Evolutionary conservation across 1,140 invertebrate species (phyloP).

Genomic region (Aphelinus atriplicis): DNA sequence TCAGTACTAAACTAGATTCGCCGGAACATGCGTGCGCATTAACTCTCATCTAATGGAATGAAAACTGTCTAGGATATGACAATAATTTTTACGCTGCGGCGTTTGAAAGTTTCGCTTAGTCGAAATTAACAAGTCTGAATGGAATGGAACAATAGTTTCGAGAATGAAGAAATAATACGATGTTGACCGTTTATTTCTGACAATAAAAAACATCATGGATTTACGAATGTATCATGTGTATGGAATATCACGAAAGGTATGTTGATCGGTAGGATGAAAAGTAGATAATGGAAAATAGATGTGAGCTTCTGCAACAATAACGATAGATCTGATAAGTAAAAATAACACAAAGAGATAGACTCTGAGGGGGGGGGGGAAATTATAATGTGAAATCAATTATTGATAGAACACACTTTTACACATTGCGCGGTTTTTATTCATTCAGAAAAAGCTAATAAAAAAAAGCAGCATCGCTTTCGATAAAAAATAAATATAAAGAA

Average conservation of each 20-base stretch:
- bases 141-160: not conserved
- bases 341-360: not conserved
- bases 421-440: conserved; percentile 21
- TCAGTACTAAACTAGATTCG: not conserved
- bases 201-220: not conserved
- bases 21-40: conserved; percentile 42
- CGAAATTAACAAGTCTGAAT: not conserved
- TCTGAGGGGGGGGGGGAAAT: no score
- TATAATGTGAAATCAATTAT: not conserved
- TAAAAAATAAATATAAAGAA: conserved; percentile 11
- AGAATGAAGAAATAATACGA: not conserved
- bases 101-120: no score
- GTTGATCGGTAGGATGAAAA: not conserved
- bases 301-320: not conserved
- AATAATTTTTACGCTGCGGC: not conserved
- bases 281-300: not conserved
- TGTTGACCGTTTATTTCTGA: not conserved
- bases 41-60: not conserved
- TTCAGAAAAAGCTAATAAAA: conserved; percentile 15
- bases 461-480: conserved; percentile 29
- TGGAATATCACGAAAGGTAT: not conserved
- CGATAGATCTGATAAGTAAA: not conserved
- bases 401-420: conserved; percentile 13
- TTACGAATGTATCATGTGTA: not conserved
- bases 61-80: not conserved